These are phyloP conservation scores for Zosterops lateralis DNA, from an alignment of 2,113 vertebrate species.

Conservation along the genomic window DNA sequence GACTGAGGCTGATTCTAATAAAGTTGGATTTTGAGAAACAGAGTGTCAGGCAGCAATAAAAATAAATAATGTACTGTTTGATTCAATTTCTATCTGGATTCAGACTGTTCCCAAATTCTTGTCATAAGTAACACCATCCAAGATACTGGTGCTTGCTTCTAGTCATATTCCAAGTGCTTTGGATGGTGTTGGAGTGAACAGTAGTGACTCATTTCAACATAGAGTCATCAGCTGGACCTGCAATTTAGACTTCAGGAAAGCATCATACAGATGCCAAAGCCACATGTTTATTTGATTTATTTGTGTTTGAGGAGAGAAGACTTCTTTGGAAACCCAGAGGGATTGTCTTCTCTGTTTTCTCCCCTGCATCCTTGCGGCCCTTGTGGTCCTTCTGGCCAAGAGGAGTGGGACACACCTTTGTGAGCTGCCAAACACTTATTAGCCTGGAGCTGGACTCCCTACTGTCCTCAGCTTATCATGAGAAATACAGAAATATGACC, in stretches of 20 bases:
- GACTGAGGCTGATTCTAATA: constrained; percentile 52
- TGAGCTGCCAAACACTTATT: neutral
- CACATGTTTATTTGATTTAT: constrained; percentile 38
- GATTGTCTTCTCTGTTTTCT: constrained; percentile 11
- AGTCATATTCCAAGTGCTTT: constrained; percentile 34
- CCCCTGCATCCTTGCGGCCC: constrained; percentile 45
- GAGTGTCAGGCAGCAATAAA: constrained; percentile 46
- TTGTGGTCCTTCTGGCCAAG: constrained; percentile 47
- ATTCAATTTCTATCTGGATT: constrained; percentile 36
- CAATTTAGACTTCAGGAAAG: constrained; percentile 8
- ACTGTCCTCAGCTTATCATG: neutral
- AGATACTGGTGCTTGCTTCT: constrained; percentile 39
- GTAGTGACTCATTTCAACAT: constrained; percentile 7
- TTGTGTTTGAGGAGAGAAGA: neutral
- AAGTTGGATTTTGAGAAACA: constrained; percentile 46
- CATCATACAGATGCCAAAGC: neutral
- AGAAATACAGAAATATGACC: neutral
- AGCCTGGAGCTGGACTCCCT: neutral
- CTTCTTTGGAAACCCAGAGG: constrained; percentile 12
- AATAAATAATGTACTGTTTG: constrained; percentile 19
- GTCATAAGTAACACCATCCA: constrained; percentile 28
- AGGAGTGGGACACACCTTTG: constrained; percentile 8
- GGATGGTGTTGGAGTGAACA: neutral
- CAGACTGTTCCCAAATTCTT: constrained; percentile 43
- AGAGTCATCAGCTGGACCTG: constrained; percentile 42